Percentiles rank a stretch among this genome's conserved stretches.
These are phyloP conservation scores for Apteryx mantelli DNA, from an alignment of 2,113 vertebrate genomes.

Conservation along the genomic window DNA sequence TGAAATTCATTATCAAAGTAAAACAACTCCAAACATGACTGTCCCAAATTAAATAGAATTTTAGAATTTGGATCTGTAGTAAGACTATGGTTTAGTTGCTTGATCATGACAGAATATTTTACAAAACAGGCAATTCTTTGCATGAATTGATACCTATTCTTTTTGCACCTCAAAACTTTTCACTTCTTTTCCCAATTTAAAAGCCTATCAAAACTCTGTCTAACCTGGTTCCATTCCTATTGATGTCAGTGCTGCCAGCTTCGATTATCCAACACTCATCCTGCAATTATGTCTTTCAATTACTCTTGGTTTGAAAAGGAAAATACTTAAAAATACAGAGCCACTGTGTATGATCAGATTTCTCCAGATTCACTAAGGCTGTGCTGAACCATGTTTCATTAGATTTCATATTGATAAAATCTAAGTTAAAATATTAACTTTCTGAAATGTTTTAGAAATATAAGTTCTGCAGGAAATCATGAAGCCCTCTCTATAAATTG, in stretches of 20 bases:
- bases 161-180: neutral
- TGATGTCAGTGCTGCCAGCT: accelerated
- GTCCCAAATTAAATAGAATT: neutral
- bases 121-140: neutral
- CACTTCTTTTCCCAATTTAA: neutral
- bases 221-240: neutral
- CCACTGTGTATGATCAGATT: neutral
- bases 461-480: neutral
- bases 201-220: neutral
- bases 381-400: neutral
- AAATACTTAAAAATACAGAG: neutral
- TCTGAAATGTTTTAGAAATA: neutral
- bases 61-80: neutral
- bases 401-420: neutral
- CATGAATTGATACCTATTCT: neutral
- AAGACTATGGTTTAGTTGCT: neutral
- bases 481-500: neutral
- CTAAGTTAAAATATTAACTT: neutral
- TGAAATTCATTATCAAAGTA: too few relatives aligned
- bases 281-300: neutral
- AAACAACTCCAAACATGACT: too few relatives aligned
- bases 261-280: neutral
- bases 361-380: neutral
- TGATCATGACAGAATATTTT: neutral
- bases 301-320: neutral